phyloP scores from a whole-genome alignment of 1,140 invertebrate species.

The Hyles vespertilio region DNA sequence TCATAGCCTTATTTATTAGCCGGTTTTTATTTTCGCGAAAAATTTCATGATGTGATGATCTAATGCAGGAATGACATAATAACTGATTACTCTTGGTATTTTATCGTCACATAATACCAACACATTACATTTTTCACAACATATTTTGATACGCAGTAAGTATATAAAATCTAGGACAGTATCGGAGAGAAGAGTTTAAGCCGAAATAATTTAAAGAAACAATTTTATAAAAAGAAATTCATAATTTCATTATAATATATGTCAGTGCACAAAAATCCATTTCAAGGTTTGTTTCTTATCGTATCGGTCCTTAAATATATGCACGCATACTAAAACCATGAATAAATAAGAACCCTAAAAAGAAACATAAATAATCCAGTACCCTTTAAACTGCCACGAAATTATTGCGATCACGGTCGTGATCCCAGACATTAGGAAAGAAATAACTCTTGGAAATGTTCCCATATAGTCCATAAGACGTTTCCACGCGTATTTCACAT shows the following conservation, averaged over 20 bases:
- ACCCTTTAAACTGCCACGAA: constrained; percentile 28
- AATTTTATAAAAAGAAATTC: too few species aligned
- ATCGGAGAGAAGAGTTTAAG: too few species aligned
- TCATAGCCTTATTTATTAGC: too few species aligned
- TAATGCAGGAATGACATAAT: too few species aligned
- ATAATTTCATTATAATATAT: neutral
- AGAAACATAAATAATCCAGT: neutral
- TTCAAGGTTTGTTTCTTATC: neutral
- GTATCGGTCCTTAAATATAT: neutral
- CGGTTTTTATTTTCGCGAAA: too few species aligned
- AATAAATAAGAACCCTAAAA: neutral
- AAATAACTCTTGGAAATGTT: constrained; percentile 45
- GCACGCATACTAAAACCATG: neutral
- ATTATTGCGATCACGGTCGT: constrained; percentile 28
- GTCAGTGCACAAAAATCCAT: neutral
- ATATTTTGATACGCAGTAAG: too few species aligned
- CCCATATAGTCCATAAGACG: constrained; percentile 44
- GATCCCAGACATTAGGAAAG: constrained; percentile 35
- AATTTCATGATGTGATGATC: too few species aligned
- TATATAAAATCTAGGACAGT: too few species aligned
- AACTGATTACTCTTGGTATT: too few species aligned
- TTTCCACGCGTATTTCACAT: constrained; percentile 46
- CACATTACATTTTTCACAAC: too few species aligned
- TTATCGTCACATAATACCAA: too few species aligned
- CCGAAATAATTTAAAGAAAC: too few species aligned